Conservation (phyloP, 1,140 invertebrate genomes). For the Trachymyrmex septentrionalis region DNA sequence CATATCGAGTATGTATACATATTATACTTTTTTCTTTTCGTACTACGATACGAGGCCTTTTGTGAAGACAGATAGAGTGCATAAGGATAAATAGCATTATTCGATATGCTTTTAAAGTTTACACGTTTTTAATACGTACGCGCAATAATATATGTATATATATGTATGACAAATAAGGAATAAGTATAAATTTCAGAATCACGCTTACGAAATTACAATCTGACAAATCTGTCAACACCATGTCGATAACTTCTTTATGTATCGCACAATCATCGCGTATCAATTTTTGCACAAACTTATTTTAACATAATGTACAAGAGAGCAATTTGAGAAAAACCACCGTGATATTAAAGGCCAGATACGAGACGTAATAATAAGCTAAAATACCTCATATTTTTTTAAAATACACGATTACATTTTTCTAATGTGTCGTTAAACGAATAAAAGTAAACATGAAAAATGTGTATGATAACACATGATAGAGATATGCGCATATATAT, state of each 20-base stretch:
- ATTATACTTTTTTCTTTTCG: conserved; percentile 54
- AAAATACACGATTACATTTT: conserved; percentile 30
- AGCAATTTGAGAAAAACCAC: conserved; percentile 15
- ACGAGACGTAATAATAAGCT: conserved; percentile 8
- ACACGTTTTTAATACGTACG: conserved; percentile 76
- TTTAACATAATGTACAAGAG: conserved; percentile 32
- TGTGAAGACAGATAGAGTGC: conserved; percentile 62
- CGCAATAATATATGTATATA: conserved; percentile 63
- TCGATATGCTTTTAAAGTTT: conserved; percentile 76
- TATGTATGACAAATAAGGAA: conserved; percentile 59
- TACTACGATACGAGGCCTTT: conserved; percentile 71
- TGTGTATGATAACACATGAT: conserved; percentile 8
- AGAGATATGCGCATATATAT: conserved; percentile 37
- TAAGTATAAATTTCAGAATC: conserved; percentile 49
- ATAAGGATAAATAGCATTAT: conserved; percentile 71
- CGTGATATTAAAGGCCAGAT: conserved; percentile 17
- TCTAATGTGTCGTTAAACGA: conserved; percentile 26
- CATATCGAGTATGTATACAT: conserved; percentile 3
- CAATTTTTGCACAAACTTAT: conserved; percentile 64
- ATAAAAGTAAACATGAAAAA: conserved; percentile 8
- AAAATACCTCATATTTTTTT: conserved; percentile 48
- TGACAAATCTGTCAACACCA: conserved; percentile 53
- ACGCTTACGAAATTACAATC: conserved; percentile 65
- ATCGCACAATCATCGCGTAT: conserved; percentile 65
- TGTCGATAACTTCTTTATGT: conserved; percentile 54